These are phyloP conservation scores for Osmoderma eremita DNA, from an alignment of 2,888 invertebrate species.

Conservation along the genomic window DNA sequence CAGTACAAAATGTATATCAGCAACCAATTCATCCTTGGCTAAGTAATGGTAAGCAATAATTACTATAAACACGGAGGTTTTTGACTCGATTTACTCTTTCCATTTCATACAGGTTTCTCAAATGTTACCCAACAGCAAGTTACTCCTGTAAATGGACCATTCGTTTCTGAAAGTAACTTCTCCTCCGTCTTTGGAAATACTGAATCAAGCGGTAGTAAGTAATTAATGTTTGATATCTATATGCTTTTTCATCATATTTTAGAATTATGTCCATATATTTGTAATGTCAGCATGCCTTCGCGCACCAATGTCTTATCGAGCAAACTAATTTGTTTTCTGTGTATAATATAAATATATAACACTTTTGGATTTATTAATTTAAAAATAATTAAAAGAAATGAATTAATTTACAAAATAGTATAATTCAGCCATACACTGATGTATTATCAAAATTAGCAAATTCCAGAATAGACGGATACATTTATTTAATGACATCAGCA, in stretches of 20 bases:
- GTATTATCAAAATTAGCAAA: too few species aligned
- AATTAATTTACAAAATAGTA: too few species aligned
- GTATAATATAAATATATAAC: slow-evolving; percentile 35
- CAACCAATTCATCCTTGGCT: slow-evolving; percentile 65
- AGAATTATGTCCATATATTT: slow-evolving; percentile 8
- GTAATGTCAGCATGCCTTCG: slow-evolving; percentile 26
- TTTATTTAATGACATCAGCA: too few species aligned
- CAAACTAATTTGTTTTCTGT: slow-evolving; percentile 27
- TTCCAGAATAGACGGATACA: too few species aligned
- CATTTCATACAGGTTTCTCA: slow-evolving; percentile 59
- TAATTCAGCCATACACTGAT: too few species aligned
- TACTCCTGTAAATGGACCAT: slow-evolving; percentile 67
- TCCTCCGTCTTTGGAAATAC: slow-evolving; percentile 86
- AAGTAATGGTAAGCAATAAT: slow-evolving; percentile 61
- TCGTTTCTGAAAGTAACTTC: slow-evolving; percentile 89
- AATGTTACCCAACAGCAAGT: slow-evolving; percentile 55
- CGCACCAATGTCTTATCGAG: slow-evolving; percentile 22
- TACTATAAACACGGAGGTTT: neutral
- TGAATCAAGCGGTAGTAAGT: slow-evolving; percentile 71
- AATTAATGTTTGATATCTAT: slow-evolving; percentile 12
- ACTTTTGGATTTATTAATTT: neutral
- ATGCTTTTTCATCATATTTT: neutral
- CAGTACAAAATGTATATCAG: slow-evolving; percentile 46
- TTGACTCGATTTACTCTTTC: neutral
- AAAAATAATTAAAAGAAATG: too few species aligned